Evolutionary conservation across 2,113 vertebrate species (phyloP), one percentile per base, ranked within the genome.

Genomic region (Elanoides forficatus): DNA sequence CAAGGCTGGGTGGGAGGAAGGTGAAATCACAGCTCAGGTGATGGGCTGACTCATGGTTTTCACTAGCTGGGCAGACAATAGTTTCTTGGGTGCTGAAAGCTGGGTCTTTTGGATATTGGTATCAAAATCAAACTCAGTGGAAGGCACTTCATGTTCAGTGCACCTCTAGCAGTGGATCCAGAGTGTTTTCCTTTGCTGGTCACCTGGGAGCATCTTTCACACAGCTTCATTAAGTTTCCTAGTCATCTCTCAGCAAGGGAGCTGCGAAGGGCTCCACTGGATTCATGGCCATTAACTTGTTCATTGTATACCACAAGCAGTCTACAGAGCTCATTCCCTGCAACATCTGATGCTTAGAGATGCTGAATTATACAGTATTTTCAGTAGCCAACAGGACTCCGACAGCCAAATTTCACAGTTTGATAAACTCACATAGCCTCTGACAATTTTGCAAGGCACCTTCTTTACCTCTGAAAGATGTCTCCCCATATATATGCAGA

Each of bases 31-130:
- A 65, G 60, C 81, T 88, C 48, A 30, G 62, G 66, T 60, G 79
- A 6, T 30, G 48, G 21, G 36, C 5, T 71, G 60, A 25, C 38
- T 13, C 40, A 7, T 2, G 55, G 19, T 42, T 81, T 74, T 67
- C 47, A 26, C 11, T 14, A n/a, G 11, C 15, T 29, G 58, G 29
- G 48, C 13, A 32, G 22, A 20, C 0, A 1, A 3, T 5, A 2
- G 13, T 10, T 83, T 56, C 15, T 43, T 43, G 36, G 40, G 16
- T 27, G 79, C 25, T 42, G 9, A n/a, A 40, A 26, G n/a, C 13
- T 55, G 75, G 26, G 34, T 66, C 0, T 76, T 84, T 42, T 7
- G 36, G 29, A 21, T 56, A 13, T 27, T 2, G 1, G 9, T 53
- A 34, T 43, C 15, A 43, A n/a, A 73, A 65, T 13, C 62, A 38